Evolutionary conservation across 2,113 vertebrate species (phyloP).

Genomic region (Suricata suricatta): DNA sequence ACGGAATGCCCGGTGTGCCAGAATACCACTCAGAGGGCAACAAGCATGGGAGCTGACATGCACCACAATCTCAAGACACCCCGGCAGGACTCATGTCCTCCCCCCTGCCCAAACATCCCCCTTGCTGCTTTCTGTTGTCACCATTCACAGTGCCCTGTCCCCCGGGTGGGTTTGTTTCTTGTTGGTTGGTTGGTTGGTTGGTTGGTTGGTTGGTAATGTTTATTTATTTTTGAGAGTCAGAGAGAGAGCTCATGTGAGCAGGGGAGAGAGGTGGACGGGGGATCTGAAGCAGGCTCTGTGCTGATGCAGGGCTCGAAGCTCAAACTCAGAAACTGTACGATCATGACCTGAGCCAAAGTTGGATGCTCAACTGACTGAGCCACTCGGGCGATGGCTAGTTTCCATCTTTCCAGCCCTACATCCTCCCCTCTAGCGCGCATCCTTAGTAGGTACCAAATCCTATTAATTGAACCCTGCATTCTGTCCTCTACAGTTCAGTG

Average conservation of each 20-base stretch:
- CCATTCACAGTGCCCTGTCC: too few relatives aligned
- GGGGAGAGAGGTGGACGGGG: too few relatives aligned
- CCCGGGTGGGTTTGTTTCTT: too few relatives aligned
- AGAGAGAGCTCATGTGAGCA: too few relatives aligned
- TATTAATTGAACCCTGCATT: neutral
- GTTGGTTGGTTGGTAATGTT: too few relatives aligned
- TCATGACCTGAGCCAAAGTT: too few relatives aligned
- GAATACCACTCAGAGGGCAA: neutral
- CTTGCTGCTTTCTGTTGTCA: neutral
- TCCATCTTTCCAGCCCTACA: neutral
- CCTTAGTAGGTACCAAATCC: neutral
- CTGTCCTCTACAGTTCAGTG: neutral
- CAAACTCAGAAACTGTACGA: too few relatives aligned
- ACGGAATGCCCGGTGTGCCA: neutral
- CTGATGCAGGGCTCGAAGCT: too few relatives aligned
- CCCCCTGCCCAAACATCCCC: neutral
- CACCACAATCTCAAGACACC: neutral
- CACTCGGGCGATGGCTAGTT: neutral
- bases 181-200: too few relatives aligned
- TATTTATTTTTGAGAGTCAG: too few relatives aligned
- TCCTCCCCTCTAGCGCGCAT: rapidly evolving
- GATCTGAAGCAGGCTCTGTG: too few relatives aligned
- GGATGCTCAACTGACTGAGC: too few relatives aligned
- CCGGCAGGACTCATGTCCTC: neutral
- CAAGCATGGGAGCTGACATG: neutral